Evolutionary conservation across 2,113 vertebrate genomes (phyloP).

Genomic region (Hippocampus guttulatus): DNA sequence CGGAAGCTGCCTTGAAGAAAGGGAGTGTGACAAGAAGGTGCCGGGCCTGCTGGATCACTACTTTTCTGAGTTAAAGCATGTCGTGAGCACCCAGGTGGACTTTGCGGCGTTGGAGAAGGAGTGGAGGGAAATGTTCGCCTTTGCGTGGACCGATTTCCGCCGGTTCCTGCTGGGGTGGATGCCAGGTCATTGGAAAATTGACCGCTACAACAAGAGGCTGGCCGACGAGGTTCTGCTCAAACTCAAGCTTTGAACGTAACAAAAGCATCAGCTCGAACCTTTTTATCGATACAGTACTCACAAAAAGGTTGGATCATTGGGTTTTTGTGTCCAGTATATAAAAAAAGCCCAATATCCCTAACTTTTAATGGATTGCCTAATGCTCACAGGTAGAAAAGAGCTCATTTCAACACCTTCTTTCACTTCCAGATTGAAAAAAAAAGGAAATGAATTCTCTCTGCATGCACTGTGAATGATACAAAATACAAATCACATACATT

Average conservation of each 20-base stretch:
- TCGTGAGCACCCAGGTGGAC: constrained; percentile 42
- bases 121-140: constrained; percentile 72
- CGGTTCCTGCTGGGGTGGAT: constrained; percentile 75
- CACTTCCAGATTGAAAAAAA: no score
- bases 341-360: neutral
- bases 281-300: neutral
- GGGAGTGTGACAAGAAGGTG: constrained; percentile 63
- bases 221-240: constrained; percentile 62
- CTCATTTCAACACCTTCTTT: no score
- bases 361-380: no score
- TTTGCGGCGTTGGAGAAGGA: constrained; percentile 62
- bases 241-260: constrained; percentile 33
- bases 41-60: constrained; percentile 62
- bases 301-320: neutral
- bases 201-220: constrained; percentile 66
- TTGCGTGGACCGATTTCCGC: constrained; percentile 74
- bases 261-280: neutral
- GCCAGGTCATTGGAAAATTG: constrained; percentile 72
- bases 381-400: no score
- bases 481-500: neutral
- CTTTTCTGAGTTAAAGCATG: constrained; percentile 59
- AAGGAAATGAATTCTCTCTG: no score
- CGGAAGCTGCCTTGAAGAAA: constrained; percentile 71
- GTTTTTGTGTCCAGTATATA: no score
- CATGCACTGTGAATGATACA: neutral